Percentiles rank a stretch among this genome's conserved stretches.
Conservation (phyloP, 1,140 invertebrate genomes). For the Ooceraea biroi region DNA sequence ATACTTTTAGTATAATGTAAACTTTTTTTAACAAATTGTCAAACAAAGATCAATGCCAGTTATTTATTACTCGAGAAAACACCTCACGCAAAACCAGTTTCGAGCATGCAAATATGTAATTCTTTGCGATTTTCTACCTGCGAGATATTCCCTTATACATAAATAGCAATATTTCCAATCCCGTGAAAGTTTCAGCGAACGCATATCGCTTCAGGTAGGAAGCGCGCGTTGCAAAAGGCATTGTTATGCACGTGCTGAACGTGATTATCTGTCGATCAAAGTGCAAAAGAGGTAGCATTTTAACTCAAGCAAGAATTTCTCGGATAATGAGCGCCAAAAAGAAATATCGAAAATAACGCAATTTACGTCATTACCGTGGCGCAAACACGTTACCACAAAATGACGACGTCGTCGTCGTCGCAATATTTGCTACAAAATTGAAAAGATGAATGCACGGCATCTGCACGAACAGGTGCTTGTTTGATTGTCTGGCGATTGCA, state of each 20-base stretch:
- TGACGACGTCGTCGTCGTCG: neutral
- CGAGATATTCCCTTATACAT: slow-evolving; percentile 53
- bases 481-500: neutral
- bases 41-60: neutral
- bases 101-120: neutral
- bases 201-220: slow-evolving; percentile 58
- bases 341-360: slow-evolving; percentile 29
- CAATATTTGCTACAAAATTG: neutral
- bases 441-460: neutral
- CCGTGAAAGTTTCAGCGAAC: slow-evolving; percentile 72
- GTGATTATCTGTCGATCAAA: slow-evolving; percentile 50
- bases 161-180: slow-evolving; percentile 71
- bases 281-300: slow-evolving; percentile 9
- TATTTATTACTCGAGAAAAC: slow-evolving; percentile 45
- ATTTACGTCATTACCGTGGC: neutral
- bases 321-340: slow-evolving; percentile 4
- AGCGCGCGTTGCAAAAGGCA: slow-evolving; percentile 63
- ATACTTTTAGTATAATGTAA: too few relatives aligned
- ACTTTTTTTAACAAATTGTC: too few relatives aligned
- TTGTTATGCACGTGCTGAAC: slow-evolving; percentile 39
- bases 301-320: slow-evolving; percentile 23
- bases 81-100: slow-evolving; percentile 65
- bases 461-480: too few relatives aligned
- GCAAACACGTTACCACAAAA: neutral
- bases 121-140: slow-evolving; percentile 49